phyloP scores from a whole-genome alignment of 1,140 invertebrate species.

The Papilio glaucus region DNA sequence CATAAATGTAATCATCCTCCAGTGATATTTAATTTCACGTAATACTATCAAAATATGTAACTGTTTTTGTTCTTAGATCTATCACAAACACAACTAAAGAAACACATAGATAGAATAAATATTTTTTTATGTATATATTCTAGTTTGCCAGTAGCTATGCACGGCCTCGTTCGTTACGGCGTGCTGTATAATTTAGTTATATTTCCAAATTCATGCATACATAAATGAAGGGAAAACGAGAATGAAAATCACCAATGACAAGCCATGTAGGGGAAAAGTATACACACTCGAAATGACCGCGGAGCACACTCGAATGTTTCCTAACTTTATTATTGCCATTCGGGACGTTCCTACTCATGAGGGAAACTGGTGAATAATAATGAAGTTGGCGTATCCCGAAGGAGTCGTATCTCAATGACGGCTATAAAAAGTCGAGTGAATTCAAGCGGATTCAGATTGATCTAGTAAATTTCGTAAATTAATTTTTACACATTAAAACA shows the following conservation, averaged over 20 bases:
- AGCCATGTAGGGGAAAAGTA: conserved; percentile 43
- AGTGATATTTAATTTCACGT: too few species aligned
- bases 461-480: not conserved
- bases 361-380: conserved; percentile 35
- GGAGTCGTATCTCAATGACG: conserved; percentile 15
- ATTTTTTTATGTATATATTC: too few species aligned
- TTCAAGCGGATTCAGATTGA: not conserved
- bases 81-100: too few species aligned
- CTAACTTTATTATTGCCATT: conserved; percentile 54
- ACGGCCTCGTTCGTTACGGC: too few species aligned
- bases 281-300: conserved; percentile 54
- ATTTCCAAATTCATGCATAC: conserved; percentile 29
- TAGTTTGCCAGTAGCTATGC: too few species aligned
- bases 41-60: too few species aligned
- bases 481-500: too few species aligned
- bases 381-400: conserved; percentile 14
- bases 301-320: conserved; percentile 45
- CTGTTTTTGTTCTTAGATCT: too few species aligned
- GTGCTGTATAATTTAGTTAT: not conserved
- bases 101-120: too few species aligned
- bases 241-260: conserved; percentile 54
- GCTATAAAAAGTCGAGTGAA: conserved; percentile 24
- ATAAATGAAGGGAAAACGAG: conserved; percentile 44
- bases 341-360: conserved; percentile 29
- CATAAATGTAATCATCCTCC: too few species aligned